These are phyloP conservation scores for Anoplolepis gracilipes DNA, from an alignment of 1,140 invertebrate species.

Conservation along the genomic window DNA sequence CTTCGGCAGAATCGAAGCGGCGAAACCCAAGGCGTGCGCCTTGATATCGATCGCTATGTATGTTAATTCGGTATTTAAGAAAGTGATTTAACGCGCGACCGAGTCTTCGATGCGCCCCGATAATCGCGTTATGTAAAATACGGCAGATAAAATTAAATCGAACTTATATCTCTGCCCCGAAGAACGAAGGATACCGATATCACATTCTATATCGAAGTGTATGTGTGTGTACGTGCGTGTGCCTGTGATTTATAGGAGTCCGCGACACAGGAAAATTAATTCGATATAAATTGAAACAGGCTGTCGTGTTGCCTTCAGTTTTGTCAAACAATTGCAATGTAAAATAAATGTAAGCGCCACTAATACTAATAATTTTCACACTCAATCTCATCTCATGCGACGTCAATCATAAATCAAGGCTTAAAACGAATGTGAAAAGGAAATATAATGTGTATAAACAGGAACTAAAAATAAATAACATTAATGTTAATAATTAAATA, in stretches of 20 bases:
- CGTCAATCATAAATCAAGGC: background rate
- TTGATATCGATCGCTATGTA: constrained; percentile 75
- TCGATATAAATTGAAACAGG: constrained; percentile 26
- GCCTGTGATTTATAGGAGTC: background rate
- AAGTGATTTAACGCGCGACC: constrained; percentile 74
- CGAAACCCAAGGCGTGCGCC: constrained; percentile 53
- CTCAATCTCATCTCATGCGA: background rate
- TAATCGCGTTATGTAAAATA: constrained; percentile 52
- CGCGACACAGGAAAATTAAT: constrained; percentile 8
- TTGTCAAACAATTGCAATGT: background rate
- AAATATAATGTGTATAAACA: background rate
- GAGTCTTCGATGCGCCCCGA: constrained; percentile 22
- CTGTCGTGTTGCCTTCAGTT: background rate
- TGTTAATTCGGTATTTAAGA: constrained; percentile 77
- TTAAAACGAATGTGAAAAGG: background rate
- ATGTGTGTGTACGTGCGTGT: too few species aligned
- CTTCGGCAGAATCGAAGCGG: constrained; percentile 44
- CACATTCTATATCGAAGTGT: background rate
- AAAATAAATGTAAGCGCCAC: background rate
- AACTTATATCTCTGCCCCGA: background rate
- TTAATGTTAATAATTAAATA: too few species aligned
- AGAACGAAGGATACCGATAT: constrained; percentile 18
- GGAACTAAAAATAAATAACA: constrained; percentile 3
- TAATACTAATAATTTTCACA: background rate
- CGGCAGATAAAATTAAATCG: constrained; percentile 3